Percentiles rank a stretch among this genome's conserved stretches.
Evolutionary conservation across 1,140 invertebrate genomes (phyloP).

Genomic region (Alviniconcha marisindica): DNA sequence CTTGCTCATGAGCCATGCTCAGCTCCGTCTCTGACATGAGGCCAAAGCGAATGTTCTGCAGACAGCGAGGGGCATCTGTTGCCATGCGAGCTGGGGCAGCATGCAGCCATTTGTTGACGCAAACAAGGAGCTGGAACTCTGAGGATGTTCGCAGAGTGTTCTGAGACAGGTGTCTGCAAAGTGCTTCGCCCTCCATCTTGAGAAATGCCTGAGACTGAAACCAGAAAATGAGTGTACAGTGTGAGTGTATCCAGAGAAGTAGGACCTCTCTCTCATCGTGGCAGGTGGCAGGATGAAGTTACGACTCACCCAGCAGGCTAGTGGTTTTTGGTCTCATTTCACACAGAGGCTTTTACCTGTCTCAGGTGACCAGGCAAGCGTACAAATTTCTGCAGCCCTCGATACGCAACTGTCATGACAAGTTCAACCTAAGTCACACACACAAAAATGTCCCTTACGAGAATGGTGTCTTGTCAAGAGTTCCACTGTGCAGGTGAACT

Average conservation of each 20-base stretch:
- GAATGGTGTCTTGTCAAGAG: no score
- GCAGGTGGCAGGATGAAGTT: no score
- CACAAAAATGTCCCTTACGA: no score
- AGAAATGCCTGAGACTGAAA: conserved; percentile 63
- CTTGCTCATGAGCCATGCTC: conserved; percentile 60
- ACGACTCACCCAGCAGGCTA: no score
- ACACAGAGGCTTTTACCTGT: no score
- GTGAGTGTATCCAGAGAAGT: neutral
- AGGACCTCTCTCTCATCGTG: no score
- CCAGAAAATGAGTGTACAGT: neutral
- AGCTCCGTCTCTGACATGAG: conserved; percentile 71
- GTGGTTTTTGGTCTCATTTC: no score
- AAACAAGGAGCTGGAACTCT: conserved; percentile 80
- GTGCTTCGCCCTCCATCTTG: conserved; percentile 61
- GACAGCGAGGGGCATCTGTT: conserved; percentile 51
- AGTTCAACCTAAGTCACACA: no score
- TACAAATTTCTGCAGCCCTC: no score
- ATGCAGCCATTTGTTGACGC: conserved; percentile 69
- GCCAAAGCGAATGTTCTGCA: conserved; percentile 67
- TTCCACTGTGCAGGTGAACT: no score
- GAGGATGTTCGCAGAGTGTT: conserved; percentile 63
- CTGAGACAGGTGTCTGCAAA: conserved; percentile 64
- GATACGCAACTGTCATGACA: no score
- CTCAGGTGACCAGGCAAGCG: no score
- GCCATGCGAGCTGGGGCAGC: conserved; percentile 53